phyloP scores from a whole-genome alignment of 1,140 invertebrate genomes.

The Solenopsis invicta region DNA sequence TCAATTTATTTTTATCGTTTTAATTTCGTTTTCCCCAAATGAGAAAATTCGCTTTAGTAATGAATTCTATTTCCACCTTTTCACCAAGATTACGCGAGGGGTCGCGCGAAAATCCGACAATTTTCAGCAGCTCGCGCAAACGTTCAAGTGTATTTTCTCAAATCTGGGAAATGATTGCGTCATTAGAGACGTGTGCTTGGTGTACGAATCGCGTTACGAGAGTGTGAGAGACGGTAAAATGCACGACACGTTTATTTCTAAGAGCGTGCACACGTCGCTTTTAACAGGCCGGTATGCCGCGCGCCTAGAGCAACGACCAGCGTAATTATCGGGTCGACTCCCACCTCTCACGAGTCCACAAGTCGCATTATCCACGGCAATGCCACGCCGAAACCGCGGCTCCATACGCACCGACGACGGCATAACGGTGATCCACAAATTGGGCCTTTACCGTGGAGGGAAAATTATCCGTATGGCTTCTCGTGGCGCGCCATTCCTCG shows the following conservation, averaged over 20 bases:
- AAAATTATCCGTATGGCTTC: conserved; percentile 39
- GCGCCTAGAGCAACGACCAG: conserved; percentile 76
- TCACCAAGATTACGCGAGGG: no score
- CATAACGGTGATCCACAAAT: conserved; percentile 68
- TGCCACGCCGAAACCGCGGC: conserved; percentile 15
- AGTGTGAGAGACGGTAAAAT: conserved; percentile 15
- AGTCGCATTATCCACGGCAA: conserved; percentile 56
- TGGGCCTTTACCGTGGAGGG: conserved; percentile 13
- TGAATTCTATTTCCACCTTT: neutral
- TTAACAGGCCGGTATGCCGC: conserved; percentile 74
- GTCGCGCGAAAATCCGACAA: neutral
- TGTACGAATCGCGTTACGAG: neutral
- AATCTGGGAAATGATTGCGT: conserved; percentile 12
- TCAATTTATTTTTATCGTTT: neutral
- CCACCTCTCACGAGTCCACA: conserved; percentile 39
- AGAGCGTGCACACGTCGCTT: conserved; percentile 42
- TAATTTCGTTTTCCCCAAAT: neutral
- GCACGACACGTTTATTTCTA: conserved; percentile 47
- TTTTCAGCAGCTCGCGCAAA: neutral
- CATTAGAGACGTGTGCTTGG: conserved; percentile 1
- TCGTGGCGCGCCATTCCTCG: neutral
- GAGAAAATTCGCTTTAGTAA: neutral
- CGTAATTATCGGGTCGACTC: conserved; percentile 78
- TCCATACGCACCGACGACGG: conserved; percentile 1
- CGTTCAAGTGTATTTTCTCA: neutral